Conservation (phyloP, 2,888 invertebrate genomes). For the Acrobasis repandana region DNA sequence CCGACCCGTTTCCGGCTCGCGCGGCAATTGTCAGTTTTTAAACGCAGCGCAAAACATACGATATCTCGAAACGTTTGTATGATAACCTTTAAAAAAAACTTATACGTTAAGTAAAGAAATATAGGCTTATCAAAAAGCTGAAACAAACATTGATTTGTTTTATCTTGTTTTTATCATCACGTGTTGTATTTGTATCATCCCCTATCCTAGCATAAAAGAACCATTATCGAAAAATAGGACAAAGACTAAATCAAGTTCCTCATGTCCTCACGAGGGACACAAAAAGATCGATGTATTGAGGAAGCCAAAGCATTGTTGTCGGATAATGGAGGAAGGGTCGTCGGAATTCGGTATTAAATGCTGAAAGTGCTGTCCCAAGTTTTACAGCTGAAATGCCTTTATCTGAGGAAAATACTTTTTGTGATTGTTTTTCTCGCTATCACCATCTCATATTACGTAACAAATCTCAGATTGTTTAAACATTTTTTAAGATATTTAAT, state of each 20-base stretch:
- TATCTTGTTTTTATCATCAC: background rate
- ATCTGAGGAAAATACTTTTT: background rate
- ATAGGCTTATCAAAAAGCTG: too few species aligned
- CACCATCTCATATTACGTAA: background rate
- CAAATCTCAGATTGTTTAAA: background rate
- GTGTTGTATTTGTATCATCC: background rate
- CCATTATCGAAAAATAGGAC: conserved; percentile 4
- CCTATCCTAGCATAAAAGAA: conserved; percentile 4
- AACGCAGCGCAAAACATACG: too few species aligned
- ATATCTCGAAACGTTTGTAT: too few species aligned
- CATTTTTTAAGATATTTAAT: too few species aligned
- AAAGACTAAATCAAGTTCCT: conserved; percentile 6
- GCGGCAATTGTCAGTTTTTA: too few species aligned
- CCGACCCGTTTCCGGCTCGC: too few species aligned
- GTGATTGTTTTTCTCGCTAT: background rate
- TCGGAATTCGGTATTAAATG: conserved; percentile 3
- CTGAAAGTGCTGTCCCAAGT: background rate
- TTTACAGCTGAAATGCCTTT: background rate
- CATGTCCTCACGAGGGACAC: background rate
- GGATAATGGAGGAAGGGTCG: background rate
- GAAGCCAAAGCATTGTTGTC: conserved; percentile 8
- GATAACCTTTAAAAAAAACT: too few species aligned
- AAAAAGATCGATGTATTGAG: conserved; percentile 10
- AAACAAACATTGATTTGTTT: background rate
- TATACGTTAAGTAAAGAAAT: too few species aligned